These are phyloP conservation scores for Halictus quadricinctus DNA, from an alignment of 2,888 invertebrate genomes.

Conservation along the genomic window DNA sequence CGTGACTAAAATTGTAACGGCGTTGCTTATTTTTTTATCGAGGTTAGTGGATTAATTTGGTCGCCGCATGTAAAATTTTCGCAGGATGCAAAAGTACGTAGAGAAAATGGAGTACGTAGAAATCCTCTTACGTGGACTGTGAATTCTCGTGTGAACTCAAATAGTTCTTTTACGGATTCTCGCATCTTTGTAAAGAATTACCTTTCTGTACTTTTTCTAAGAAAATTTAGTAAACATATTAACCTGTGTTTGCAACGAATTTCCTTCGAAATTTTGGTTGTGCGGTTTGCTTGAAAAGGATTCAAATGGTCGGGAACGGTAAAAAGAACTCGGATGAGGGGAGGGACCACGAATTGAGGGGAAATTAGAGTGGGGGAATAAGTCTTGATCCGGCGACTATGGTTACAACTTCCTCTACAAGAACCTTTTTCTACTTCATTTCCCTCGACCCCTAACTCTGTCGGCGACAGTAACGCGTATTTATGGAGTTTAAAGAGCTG, in stretches of 20 bases:
- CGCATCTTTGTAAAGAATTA: neutral
- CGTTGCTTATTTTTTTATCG: neutral
- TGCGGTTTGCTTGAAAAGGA: neutral
- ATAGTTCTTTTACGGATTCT: neutral
- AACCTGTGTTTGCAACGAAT: neutral
- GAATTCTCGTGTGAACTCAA: neutral
- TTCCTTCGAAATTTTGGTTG: neutral
- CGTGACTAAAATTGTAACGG: neutral
- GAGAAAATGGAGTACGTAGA: neutral
- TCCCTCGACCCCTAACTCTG: neutral
- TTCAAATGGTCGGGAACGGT: neutral
- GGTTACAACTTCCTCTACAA: neutral
- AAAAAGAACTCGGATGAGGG: neutral
- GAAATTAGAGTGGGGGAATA: too few species aligned
- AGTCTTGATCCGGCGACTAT: too few species aligned
- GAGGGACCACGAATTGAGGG: too few species aligned
- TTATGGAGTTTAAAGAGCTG: neutral
- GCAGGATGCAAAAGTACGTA: neutral
- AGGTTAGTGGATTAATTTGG: neutral
- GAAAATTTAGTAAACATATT: neutral
- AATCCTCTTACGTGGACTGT: neutral
- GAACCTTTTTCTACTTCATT: constrained; percentile 1
- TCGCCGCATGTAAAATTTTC: neutral
- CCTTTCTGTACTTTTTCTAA: neutral
- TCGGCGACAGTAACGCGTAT: neutral